Percentiles rank a stretch among this genome's conserved stretches.
These are phyloP conservation scores for Erpobdella octoculata DNA, from an alignment of 2,888 invertebrate genomes.

Conservation along the genomic window DNA sequence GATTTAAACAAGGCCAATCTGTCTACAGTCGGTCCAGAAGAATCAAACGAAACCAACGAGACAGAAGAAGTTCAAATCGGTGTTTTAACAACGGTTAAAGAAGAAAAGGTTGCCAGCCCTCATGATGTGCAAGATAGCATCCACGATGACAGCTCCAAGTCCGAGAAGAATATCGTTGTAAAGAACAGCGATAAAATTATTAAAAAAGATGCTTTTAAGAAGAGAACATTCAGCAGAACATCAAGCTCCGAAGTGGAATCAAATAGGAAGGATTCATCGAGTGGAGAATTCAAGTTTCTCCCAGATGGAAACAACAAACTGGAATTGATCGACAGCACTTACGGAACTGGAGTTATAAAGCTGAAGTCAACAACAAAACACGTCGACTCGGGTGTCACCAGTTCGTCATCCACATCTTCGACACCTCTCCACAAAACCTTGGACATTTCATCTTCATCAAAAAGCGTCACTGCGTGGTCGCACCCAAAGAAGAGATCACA, in stretches of 20 bases:
- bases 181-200: neutral
- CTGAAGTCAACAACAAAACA: neutral
- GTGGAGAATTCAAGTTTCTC: conserved; percentile 13
- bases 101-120: neutral
- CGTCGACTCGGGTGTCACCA: too few species aligned
- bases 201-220: neutral
- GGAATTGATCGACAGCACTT: conserved; percentile 4
- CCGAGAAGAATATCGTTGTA: too few species aligned
- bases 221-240: neutral
- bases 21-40: neutral
- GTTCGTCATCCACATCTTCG: neutral
- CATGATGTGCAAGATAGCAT: too few species aligned
- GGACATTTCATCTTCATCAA: neutral
- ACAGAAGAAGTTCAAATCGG: neutral
- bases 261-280: conserved; percentile 3
- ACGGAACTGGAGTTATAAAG: neutral
- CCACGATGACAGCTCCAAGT: too few species aligned
- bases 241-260: neutral
- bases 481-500: neutral
- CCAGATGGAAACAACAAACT: conserved; percentile 14
- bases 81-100: neutral
- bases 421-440: neutral
- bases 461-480: neutral
- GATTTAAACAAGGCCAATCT: neutral
- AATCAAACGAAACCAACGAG: neutral